Percentiles rank a stretch among this genome's conserved stretches.
Evolutionary conservation across 2,797 vertebrate species (phyloP).

Genomic region (Heterohyrax brucei): DNA sequence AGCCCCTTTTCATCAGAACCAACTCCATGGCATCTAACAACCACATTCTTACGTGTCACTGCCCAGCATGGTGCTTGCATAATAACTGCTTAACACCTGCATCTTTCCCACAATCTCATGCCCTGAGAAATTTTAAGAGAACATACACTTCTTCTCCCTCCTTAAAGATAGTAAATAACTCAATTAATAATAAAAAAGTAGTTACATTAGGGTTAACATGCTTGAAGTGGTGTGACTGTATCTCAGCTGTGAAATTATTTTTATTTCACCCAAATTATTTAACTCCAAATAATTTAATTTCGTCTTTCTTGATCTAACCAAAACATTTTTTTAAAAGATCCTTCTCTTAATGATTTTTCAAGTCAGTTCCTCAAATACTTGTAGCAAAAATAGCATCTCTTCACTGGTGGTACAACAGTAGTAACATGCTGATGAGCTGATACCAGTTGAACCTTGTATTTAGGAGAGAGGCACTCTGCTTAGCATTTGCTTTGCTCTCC

Average conservation of each 20-base stretch:
- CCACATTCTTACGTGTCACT: background rate
- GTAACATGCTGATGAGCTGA: background rate
- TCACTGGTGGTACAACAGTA: background rate
- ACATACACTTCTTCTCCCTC: background rate
- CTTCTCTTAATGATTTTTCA: slow-evolving; percentile 13
- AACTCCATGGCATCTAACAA: no score
- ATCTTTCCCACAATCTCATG: background rate
- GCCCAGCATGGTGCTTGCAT: background rate
- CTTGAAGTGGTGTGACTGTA: background rate
- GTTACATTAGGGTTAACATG: background rate
- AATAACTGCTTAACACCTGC: background rate
- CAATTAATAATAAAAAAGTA: background rate
- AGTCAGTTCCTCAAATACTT: slow-evolving; percentile 16
- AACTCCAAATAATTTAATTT: background rate
- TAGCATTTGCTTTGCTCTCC: background rate
- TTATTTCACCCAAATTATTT: background rate
- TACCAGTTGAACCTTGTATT: background rate
- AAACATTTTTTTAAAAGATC: background rate
- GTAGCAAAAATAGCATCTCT: slow-evolving; percentile 41
- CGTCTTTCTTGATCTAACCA: background rate
- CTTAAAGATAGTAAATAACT: background rate
- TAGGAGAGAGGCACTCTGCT: background rate
- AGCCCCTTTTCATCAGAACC: no score
- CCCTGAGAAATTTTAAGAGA: background rate
- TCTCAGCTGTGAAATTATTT: background rate